These are phyloP conservation scores for Auanema freiburgensis DNA, from an alignment of 2,888 invertebrate genomes.

Conservation along the genomic window DNA sequence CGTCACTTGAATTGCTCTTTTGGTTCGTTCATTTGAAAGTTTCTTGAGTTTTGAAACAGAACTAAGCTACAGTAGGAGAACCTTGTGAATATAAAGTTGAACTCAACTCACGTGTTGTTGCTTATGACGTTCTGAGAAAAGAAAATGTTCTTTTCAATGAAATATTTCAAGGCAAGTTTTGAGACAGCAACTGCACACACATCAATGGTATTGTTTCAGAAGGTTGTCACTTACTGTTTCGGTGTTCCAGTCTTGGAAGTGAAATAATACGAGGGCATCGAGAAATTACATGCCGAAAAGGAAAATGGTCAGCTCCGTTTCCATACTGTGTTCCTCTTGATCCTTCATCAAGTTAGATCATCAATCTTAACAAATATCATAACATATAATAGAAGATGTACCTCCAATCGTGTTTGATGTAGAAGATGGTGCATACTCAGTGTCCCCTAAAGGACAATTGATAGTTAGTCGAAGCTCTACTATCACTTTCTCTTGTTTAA, in stretches of 20 bases:
- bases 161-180: constrained; percentile 43
- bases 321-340: constrained; percentile 41
- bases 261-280: constrained; percentile 34
- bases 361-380: not conserved
- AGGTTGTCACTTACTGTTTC: constrained; percentile 48
- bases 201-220: constrained; percentile 17
- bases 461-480: constrained; percentile 57
- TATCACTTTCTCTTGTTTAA: constrained; percentile 56
- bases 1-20: constrained; percentile 44
- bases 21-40: constrained; percentile 16
- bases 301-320: constrained; percentile 35
- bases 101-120: constrained; percentile 39
- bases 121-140: constrained; percentile 49
- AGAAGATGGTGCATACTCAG: constrained; percentile 50
- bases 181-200: not conserved
- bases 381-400: constrained; percentile 37
- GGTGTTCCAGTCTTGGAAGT: constrained; percentile 52
- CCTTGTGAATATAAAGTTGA: constrained; percentile 48
- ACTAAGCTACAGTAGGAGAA: constrained; percentile 29
- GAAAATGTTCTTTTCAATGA: constrained; percentile 59
- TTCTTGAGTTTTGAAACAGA: no score
- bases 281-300: constrained; percentile 33
- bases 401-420: constrained; percentile 59
- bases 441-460: constrained; percentile 53
- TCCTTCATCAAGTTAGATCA: constrained; percentile 6